A percentile compares a stretch with the other conserved stretches of the same genome.
Conservation (phyloP, 2,113 vertebrate genomes). For the Tor tambroides region DNA sequence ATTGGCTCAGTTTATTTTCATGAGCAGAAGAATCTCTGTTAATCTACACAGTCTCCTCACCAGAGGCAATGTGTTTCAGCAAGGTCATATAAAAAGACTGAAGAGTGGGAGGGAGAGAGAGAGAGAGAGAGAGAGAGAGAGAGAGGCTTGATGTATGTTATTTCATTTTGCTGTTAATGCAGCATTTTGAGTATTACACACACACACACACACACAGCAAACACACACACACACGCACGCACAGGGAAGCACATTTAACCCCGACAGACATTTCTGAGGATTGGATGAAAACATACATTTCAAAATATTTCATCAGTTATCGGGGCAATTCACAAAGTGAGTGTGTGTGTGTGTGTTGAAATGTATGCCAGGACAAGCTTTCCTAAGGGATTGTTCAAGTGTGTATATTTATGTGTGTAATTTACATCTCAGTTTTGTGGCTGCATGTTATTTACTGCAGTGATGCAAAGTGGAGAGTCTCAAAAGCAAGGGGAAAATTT, state of each 20-base stretch:
- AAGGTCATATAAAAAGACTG: constrained; percentile 8
- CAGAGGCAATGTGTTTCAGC: neutral
- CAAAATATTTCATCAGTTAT: constrained; percentile 27
- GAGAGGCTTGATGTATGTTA: neutral
- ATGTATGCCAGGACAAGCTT: constrained; percentile 1
- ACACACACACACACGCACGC: neutral
- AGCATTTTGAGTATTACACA: neutral
- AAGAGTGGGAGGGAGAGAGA: neutral
- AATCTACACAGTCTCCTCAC: neutral
- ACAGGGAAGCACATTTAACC: neutral
- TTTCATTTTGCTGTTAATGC: neutral
- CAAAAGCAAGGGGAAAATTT: neutral
- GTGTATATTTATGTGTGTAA: constrained; percentile 14
- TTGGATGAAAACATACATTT: neutral
- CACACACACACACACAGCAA: neutral
- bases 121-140: neutral
- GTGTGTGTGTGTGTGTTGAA: neutral
- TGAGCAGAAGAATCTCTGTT: neutral
- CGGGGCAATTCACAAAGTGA: neutral
- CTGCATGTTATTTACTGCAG: neutral
- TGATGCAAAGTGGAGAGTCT: neutral
- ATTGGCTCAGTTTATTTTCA: neutral
- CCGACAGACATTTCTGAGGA: neutral
- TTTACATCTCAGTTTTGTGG: neutral
- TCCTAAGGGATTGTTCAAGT: constrained; percentile 8